Base-by-base conservation (phyloP, 2,797 vertebrate species). In the Amphiprion clarkii region DNA sequence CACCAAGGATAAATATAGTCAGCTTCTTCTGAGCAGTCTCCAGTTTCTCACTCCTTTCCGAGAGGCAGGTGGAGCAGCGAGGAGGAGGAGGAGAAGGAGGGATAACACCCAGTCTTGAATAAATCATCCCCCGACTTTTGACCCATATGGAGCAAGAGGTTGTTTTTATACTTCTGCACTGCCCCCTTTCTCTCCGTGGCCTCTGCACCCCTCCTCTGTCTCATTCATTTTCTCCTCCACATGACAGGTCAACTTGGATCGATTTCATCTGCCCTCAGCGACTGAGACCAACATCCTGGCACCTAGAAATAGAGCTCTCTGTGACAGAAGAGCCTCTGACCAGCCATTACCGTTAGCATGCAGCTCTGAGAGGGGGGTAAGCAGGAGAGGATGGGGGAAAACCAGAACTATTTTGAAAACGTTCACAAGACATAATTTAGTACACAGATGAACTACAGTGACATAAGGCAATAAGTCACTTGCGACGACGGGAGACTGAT, bases 31-130 rank as follows among this genome's bases (percentile, higher is more conserved):
- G 70, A 87, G 83, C 80, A 84, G 91, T 93, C 92, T 95, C 91
- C 78, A 89, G 91, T 94, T 95, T 93, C 93, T 90, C 83, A 91
- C 80, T 93, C 92, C 92, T 92, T 91, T 92, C 87, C 66, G 68
- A 93, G 90, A 89, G 93, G 92, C 93, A 95, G 90, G 91, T 92
- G 93, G 90, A 91, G 79, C 69, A 79, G 70, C 76, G 78, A 81
- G 82, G 63, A 68, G 72, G 72, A 55, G 58, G 27, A 46, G 42
- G 53, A 70, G 40, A 29, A 31, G 77, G 58, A 40, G 84, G 78
- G 74, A 78, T 74, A 85, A 76, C 72, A 88, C 74, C 82, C 80
- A 78, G 59, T 81, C 70, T 85, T 88, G 89, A 90, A 90, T 89
- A 91, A 91, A 92, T 91, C 89, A 91, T 86, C 84, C 78, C 78